Evolutionary conservation across 64 coral and sea anemone species (phyloP).

Genomic region (Porites australiensis): DNA sequence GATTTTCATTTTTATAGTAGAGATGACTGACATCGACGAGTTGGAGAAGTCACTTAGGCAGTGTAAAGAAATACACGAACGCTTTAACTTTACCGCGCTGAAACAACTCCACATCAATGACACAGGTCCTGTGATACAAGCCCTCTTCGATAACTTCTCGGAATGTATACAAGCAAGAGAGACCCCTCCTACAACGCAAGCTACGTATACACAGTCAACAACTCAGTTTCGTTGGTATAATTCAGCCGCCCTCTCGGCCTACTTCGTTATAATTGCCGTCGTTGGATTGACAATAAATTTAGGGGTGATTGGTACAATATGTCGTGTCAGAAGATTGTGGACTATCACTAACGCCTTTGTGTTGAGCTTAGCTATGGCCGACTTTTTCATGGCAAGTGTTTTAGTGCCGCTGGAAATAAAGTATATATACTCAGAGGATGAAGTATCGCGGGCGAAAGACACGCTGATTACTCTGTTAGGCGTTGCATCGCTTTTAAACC

Average conservation of each 20-base stretch:
- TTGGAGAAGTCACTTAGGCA: neutral
- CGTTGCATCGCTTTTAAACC: conserved; percentile 78
- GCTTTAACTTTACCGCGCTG: neutral
- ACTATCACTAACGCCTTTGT: conserved; percentile 87
- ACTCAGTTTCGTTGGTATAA: neutral
- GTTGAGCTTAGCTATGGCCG: conserved; percentile 73
- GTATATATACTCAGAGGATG: neutral
- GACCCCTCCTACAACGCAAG: neutral
- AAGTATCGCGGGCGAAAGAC: conserved; percentile 31
- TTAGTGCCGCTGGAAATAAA: conserved; percentile 71
- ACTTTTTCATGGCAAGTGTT: conserved; percentile 64
- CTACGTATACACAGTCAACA: neutral
- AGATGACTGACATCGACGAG: neutral
- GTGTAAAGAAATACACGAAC: neutral
- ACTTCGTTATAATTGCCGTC: conserved; percentile 62
- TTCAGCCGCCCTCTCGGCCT: conserved; percentile 5
- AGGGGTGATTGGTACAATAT: conserved; percentile 60
- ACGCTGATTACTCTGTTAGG: conserved; percentile 73
- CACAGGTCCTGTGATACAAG: neutral
- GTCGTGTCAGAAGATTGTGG: conserved; percentile 60
- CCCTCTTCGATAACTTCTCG: neutral
- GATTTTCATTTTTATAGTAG: neutral
- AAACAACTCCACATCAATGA: neutral
- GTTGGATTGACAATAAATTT: conserved; percentile 66
- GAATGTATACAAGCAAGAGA: neutral